These are phyloP conservation scores for Papilio protenor DNA, from an alignment of 2,888 invertebrate species.

Conservation along the genomic window DNA sequence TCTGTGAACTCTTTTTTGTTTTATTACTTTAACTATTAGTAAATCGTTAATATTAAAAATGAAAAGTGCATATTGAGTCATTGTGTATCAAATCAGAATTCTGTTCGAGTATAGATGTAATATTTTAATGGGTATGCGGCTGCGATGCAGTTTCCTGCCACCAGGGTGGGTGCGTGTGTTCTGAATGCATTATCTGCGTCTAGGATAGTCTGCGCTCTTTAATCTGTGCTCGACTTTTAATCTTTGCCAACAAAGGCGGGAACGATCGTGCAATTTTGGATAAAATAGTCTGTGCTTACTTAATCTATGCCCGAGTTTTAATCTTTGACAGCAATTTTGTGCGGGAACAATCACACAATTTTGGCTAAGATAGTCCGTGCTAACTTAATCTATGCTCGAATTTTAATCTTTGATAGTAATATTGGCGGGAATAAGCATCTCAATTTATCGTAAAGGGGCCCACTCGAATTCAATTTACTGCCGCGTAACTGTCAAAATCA, in stretches of 20 bases:
- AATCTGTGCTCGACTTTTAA: slow-evolving; percentile 30
- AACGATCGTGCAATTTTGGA: no score
- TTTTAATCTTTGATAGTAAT: slow-evolving; percentile 3
- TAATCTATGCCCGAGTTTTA: slow-evolving; percentile 26
- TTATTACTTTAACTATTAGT: background rate
- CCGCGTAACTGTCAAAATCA: no score
- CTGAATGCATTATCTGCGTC: slow-evolving; percentile 38
- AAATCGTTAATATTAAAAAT: background rate
- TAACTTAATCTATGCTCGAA: slow-evolving; percentile 20
- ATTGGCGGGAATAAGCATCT: slow-evolving; percentile 4
- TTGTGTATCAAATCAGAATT: slow-evolving; percentile 45
- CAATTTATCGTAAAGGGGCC: background rate
- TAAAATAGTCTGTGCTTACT: slow-evolving; percentile 2
- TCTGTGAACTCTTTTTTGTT: background rate
- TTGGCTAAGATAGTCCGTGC: slow-evolving; percentile 3
- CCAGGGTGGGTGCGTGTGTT: slow-evolving; percentile 46
- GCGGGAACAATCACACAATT: no score
- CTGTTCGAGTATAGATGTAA: slow-evolving; percentile 48
- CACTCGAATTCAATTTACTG: background rate
- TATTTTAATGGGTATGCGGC: slow-evolving; percentile 49
- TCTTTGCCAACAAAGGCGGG: background rate
- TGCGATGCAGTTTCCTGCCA: slow-evolving; percentile 50
- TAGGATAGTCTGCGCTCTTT: slow-evolving; percentile 14
- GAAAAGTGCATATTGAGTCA: slow-evolving; percentile 7
- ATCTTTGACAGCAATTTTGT: background rate